phyloP scores from a whole-genome alignment of 2,797 vertebrate genomes.

The Neoniphon sammara region DNA sequence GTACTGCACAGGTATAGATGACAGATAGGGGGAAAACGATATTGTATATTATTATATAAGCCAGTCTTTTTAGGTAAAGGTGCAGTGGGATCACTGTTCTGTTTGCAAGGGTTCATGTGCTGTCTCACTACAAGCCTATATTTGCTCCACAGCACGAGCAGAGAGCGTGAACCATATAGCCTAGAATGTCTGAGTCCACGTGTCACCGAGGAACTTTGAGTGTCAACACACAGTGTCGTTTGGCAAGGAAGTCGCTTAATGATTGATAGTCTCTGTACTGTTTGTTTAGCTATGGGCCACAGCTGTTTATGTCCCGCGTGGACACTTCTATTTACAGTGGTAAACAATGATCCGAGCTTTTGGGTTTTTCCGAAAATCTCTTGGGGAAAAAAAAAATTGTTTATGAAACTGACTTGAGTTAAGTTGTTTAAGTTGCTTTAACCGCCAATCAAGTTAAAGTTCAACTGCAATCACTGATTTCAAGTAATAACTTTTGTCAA shows the following conservation, averaged over 20 bases:
- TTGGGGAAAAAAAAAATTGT: neutral
- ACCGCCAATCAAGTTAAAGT: no score
- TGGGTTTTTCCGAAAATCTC: neutral
- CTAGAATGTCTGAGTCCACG: conserved; percentile 6
- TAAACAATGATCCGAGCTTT: conserved; percentile 1
- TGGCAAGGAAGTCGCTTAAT: neutral
- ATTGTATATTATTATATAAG: conserved; percentile 6
- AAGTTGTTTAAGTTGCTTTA: neutral
- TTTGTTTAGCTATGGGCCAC: neutral
- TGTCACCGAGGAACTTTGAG: conserved; percentile 27
- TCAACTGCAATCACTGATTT: no score
- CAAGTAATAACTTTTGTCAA: no score
- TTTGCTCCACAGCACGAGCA: conserved; percentile 54
- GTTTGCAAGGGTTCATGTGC: conserved; percentile 19
- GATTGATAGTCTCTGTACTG: neutral
- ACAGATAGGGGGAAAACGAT: neutral
- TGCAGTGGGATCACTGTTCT: neutral
- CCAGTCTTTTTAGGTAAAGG: conserved; percentile 15
- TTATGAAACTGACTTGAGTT: neutral
- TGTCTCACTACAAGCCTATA: conserved; percentile 41
- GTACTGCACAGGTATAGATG: conserved; percentile 18
- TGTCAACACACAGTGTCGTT: conserved; percentile 2
- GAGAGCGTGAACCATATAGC: conserved; percentile 12
- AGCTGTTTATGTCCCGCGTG: conserved; percentile 9
- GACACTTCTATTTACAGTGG: neutral